Evolutionary conservation across 2,888 invertebrate genomes (phyloP).

Genomic region (Graphium colonna): DNA sequence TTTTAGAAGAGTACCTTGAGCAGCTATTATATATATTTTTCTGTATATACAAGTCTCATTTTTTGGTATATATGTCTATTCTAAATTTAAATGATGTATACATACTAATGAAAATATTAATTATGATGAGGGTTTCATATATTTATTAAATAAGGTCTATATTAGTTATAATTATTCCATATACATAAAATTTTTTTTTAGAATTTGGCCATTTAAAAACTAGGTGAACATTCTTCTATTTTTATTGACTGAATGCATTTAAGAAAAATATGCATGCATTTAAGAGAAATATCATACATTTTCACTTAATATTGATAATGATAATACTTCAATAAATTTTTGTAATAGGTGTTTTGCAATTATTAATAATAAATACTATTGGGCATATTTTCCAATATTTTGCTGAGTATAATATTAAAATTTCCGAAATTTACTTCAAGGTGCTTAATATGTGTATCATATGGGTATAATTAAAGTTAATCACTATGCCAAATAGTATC

Average conservation of each 20-base stretch:
- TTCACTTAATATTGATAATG: too few relatives aligned
- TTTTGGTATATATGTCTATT: background rate
- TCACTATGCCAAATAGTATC: constrained; percentile 26
- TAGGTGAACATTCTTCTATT: too few relatives aligned
- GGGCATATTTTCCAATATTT: background rate
- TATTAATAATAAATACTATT: too few relatives aligned
- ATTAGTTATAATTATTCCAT: too few relatives aligned
- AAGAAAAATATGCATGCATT: too few relatives aligned
- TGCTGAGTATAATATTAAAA: background rate
- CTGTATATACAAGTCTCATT: background rate
- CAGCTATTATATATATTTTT: background rate
- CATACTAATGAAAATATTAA: background rate
- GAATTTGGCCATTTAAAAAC: too few relatives aligned
- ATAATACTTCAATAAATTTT: background rate
- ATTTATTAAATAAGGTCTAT: background rate
- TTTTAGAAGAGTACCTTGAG: background rate
- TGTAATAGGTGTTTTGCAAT: background rate
- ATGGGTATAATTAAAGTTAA: constrained; percentile 20
- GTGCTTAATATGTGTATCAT: constrained; percentile 4
- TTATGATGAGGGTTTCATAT: constrained; percentile 4
- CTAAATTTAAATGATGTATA: background rate
- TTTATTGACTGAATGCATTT: too few relatives aligned
- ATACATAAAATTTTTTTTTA: too few relatives aligned
- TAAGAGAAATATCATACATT: too few relatives aligned
- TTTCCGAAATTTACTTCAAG: background rate